phyloP scores from a whole-genome alignment of 2,888 invertebrate species.

The Apamea sordens region DNA sequence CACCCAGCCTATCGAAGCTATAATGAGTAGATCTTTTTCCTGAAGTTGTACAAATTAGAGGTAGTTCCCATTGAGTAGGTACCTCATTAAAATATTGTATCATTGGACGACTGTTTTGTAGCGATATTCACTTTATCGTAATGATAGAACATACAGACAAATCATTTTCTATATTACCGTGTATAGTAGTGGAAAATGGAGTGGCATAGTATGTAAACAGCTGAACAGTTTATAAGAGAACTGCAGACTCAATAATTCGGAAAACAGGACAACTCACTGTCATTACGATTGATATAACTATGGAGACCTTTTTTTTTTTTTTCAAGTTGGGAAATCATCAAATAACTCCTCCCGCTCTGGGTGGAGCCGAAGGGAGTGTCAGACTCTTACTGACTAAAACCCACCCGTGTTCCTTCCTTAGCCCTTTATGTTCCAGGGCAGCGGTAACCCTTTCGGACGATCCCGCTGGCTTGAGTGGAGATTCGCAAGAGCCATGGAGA shows the following conservation, averaged over 20 bases:
- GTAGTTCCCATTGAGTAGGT: background rate
- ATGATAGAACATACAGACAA: background rate
- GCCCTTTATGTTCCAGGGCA: too few species aligned
- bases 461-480: too few species aligned
- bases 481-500: too few species aligned
- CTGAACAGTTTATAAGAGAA: background rate
- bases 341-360: too few species aligned
- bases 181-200: background rate
- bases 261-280: background rate
- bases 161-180: background rate
- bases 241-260: background rate
- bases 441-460: too few species aligned
- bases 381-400: too few species aligned
- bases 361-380: too few species aligned
- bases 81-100: background rate
- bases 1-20: background rate
- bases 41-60: background rate
- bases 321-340: too few species aligned
- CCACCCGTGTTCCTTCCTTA: too few species aligned
- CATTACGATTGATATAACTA: background rate
- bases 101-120: background rate
- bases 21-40: background rate
- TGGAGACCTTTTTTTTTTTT: too few species aligned
- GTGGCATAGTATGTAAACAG: background rate
- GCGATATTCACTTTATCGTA: background rate